Conservation (phyloP, 2,888 invertebrate species). For the Apamea anceps region DNA sequence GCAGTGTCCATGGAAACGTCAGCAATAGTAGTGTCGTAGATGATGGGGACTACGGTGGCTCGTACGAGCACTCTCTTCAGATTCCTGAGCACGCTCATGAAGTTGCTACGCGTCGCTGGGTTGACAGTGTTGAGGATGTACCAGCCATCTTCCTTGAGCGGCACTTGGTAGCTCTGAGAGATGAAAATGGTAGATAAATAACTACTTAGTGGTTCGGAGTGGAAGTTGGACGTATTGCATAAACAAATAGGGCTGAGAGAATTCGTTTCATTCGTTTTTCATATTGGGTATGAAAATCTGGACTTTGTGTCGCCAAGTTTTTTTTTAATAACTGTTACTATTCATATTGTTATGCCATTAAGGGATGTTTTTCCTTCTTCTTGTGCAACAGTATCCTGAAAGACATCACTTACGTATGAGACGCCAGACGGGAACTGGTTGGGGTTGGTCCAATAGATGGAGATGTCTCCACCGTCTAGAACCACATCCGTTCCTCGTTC, state of each 20-base stretch:
- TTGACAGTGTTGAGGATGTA: conserved; percentile 74
- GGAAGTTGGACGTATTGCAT: background rate
- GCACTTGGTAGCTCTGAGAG: conserved; percentile 91
- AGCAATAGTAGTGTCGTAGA: conserved; percentile 93
- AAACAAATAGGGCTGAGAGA: background rate
- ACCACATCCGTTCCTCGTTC: conserved; percentile 95
- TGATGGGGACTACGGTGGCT: conserved; percentile 91
- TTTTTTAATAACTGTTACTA: background rate
- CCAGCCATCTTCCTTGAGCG: conserved; percentile 93
- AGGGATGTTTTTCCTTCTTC: background rate
- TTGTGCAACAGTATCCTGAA: background rate
- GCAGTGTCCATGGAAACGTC: conserved; percentile 97
- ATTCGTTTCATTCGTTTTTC: background rate
- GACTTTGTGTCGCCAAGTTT: background rate
- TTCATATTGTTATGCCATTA: background rate
- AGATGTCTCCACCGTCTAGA: conserved; percentile 94
- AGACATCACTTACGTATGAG: conserved; percentile 88
- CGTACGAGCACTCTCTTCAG: conserved; percentile 95
- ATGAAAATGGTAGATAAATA: background rate
- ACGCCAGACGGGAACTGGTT: conserved; percentile 88
- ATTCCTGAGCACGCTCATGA: conserved; percentile 96
- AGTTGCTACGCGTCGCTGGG: conserved; percentile 92
- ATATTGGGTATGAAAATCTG: background rate
- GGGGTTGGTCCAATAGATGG: conserved; percentile 94
- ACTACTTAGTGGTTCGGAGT: background rate